These are phyloP conservation scores for Gymnoscelis rufifasciata DNA, from an alignment of 2,888 invertebrate species.

Conservation along the genomic window DNA sequence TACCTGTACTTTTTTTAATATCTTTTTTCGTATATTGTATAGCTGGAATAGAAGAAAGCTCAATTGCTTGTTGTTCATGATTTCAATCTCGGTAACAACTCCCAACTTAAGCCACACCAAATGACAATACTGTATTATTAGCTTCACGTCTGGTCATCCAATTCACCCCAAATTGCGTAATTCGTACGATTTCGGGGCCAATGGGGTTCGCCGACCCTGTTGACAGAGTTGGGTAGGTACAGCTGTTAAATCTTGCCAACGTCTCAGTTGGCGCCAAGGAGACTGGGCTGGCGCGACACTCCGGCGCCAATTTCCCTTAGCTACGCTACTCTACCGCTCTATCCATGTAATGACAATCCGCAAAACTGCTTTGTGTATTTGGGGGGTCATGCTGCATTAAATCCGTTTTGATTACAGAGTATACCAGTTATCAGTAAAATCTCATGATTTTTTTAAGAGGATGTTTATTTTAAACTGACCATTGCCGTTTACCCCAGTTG, in stretches of 20 bases:
- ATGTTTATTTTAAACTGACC: no score
- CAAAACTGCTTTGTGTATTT: constrained; percentile 25
- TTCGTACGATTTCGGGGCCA: constrained; percentile 31
- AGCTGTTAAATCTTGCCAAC: constrained; percentile 43
- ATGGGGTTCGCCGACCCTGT: constrained; percentile 40
- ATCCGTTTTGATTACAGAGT: not conserved
- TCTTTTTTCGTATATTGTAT: no score
- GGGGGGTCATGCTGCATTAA: constrained; percentile 1
- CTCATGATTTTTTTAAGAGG: no score
- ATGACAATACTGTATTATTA: constrained; percentile 15
- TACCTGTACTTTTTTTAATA: not conserved
- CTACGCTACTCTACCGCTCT: not conserved
- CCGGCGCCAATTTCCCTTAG: constrained; percentile 45
- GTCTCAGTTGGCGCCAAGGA: constrained; percentile 50
- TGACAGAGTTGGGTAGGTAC: constrained; percentile 33
- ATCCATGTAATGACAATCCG: constrained; percentile 10
- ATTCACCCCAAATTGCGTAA: constrained; percentile 22
- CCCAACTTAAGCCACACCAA: constrained; percentile 6
- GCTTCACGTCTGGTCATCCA: constrained; percentile 11
- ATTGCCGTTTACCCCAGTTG: no score
- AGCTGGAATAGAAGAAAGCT: no score
- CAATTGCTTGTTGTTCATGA: not conserved
- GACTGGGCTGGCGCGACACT: constrained; percentile 54
- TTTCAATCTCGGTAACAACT: constrained; percentile 5
- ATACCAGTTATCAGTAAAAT: not conserved